These are phyloP conservation scores for Drosophila pegasa DNA, from an alignment of 2,888 invertebrate genomes.

Conservation along the genomic window DNA sequence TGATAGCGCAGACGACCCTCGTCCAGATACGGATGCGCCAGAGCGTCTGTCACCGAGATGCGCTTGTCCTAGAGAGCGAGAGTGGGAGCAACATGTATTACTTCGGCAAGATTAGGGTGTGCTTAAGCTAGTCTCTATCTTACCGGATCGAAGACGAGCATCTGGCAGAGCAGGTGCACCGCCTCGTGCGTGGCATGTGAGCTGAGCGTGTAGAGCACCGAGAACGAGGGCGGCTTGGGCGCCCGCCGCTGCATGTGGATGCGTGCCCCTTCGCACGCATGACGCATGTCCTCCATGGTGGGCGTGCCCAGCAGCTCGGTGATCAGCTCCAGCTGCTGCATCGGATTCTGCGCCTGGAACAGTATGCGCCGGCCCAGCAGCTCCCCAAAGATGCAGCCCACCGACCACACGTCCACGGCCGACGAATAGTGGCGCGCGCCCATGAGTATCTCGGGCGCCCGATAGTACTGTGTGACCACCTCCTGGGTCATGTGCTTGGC, in stretches of 20 bases:
- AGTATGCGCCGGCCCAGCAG: slow-evolving; percentile 97
- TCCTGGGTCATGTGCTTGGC: slow-evolving; percentile 99
- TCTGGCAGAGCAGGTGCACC: slow-evolving; percentile 97
- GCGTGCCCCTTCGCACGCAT: slow-evolving; percentile 97
- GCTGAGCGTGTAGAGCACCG: slow-evolving; percentile 95
- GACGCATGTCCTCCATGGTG: slow-evolving; percentile 96
- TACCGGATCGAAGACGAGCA: slow-evolving; percentile 99
- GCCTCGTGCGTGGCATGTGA: slow-evolving; percentile 98
- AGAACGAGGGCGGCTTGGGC: slow-evolving; percentile 94
- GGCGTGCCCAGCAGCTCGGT: slow-evolving; percentile 99
- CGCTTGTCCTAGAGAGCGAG: slow-evolving; percentile 90
- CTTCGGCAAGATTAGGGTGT: neutral
- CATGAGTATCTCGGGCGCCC: slow-evolving; percentile 99
- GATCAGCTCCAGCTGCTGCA: slow-evolving; percentile 98
- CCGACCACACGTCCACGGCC: slow-evolving; percentile 99
- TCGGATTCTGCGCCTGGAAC: slow-evolving; percentile 99
- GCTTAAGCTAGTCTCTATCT: slow-evolving; percentile 79
- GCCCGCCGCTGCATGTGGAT: slow-evolving; percentile 95
- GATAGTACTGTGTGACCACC: slow-evolving; percentile 99
- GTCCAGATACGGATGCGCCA: slow-evolving; percentile 98
- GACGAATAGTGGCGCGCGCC: slow-evolving; percentile 98
- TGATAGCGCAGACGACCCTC: slow-evolving; percentile 99
- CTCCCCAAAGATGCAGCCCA: slow-evolving; percentile 99
- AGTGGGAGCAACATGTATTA: slow-evolving; percentile 39
- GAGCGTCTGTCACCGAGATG: slow-evolving; percentile 96